These are phyloP conservation scores for Drosophila sp. DNA, from an alignment of 1,140 invertebrate genomes.

Conservation along the genomic window DNA sequence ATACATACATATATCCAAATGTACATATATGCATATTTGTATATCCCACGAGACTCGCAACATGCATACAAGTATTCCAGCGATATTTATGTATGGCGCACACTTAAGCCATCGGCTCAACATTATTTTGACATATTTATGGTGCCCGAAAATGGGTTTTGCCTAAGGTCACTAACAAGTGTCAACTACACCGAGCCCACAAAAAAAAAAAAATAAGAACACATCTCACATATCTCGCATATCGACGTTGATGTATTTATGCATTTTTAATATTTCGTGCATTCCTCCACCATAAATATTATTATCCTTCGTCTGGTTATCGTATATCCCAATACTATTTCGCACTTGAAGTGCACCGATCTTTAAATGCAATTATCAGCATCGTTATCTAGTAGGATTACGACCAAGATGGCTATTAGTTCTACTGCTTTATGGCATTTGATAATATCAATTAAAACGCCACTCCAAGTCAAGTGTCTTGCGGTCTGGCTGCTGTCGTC, in stretches of 20 bases:
- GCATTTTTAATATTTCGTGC: constrained; percentile 74
- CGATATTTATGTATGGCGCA: constrained; percentile 42
- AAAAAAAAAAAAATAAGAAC: constrained; percentile 6
- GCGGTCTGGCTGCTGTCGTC: constrained; percentile 30
- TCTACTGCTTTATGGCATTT: constrained; percentile 41
- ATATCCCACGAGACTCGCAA: constrained; percentile 66
- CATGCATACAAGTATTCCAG: constrained; percentile 16
- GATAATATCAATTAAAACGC: constrained; percentile 52
- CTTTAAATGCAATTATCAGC: constrained; percentile 64
- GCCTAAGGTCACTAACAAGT: constrained; percentile 58
- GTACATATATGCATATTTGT: constrained; percentile 32
- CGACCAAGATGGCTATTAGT: constrained; percentile 40
- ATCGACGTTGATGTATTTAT: constrained; percentile 72
- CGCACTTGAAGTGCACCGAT: constrained; percentile 39
- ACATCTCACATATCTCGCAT: constrained; percentile 73
- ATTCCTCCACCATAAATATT: constrained; percentile 44
- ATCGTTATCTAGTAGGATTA: constrained; percentile 74
- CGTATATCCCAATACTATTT: constrained; percentile 49
- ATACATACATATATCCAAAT: not conserved
- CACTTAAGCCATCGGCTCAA: constrained; percentile 47
- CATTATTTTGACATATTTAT: constrained; percentile 80
- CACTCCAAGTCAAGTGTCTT: constrained; percentile 59
- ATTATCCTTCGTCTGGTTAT: constrained; percentile 43
- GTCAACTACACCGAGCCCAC: constrained; percentile 42
- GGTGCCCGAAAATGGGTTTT: constrained; percentile 53